These are phyloP conservation scores for Leptogaster cylindrica DNA, from an alignment of 2,888 invertebrate species.

Conservation along the genomic window DNA sequence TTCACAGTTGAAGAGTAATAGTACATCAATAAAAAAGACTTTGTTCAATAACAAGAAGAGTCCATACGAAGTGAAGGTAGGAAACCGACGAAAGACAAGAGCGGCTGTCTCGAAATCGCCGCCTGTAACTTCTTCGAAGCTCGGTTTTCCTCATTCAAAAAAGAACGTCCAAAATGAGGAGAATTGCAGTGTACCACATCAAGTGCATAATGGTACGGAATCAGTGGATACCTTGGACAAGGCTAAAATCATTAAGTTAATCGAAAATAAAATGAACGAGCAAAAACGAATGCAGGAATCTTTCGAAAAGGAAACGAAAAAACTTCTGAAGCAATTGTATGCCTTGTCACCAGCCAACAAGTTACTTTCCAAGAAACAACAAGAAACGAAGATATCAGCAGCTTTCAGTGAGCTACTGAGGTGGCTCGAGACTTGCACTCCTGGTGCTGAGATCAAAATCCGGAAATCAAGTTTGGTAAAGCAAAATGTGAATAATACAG, in stretches of 20 bases:
- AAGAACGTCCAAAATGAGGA: constrained; percentile 1
- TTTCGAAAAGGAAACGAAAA: constrained; percentile 71
- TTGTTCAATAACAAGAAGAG: constrained; percentile 48
- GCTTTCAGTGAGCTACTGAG: too few species aligned
- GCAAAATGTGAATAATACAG: too few species aligned
- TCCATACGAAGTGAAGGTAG: constrained; percentile 49
- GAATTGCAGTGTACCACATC: neutral
- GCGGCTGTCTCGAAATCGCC: constrained; percentile 6
- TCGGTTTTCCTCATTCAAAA: neutral
- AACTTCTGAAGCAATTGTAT: constrained; percentile 63
- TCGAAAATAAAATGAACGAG: constrained; percentile 70
- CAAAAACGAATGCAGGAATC: constrained; percentile 69
- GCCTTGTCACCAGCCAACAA: too few species aligned
- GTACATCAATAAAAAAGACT: constrained; percentile 2
- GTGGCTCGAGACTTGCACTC: too few species aligned
- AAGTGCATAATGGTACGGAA: neutral
- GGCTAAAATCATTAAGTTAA: constrained; percentile 69
- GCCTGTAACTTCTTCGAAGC: constrained; percentile 32
- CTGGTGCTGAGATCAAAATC: too few species aligned
- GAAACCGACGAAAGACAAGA: constrained; percentile 47
- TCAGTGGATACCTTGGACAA: constrained; percentile 61
- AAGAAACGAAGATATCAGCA: too few species aligned
- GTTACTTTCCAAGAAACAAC: too few species aligned
- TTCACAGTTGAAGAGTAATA: constrained; percentile 1
- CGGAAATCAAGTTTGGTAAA: too few species aligned